Base-by-base conservation (phyloP, 92 coral and sea anemone species). In the Metridium senile region DNA sequence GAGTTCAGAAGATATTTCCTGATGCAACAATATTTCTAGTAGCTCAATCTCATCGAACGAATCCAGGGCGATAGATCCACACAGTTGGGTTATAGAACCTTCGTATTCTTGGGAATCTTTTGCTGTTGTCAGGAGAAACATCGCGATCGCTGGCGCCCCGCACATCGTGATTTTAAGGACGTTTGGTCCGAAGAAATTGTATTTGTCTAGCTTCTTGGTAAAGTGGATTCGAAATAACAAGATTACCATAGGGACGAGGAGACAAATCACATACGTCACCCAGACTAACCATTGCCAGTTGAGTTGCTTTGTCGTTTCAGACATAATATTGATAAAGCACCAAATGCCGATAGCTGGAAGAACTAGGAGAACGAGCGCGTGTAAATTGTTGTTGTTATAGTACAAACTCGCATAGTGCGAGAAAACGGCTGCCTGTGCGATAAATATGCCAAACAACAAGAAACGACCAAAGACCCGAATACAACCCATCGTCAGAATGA, bases 371-470 rank as follows among this genome's bases (percentile, higher is more conserved):
- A 54, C 23, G 20, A 54, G 25, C 20, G 59, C 59, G 17, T 54
- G 17, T 2, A 54, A 21, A 54, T 54, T 20, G 17, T 10, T 9
- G 59, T 54, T 54, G 21, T 54, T 54, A 3, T 13, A 54, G 23
- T 54, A 54, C 3, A 54, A 54, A 21, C 59, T 54, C 17, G 59
- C 59, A 54, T 54, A 54, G 59, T 54, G 59, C 3, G 59, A 54
- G 17, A 54, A 54, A 3, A 54, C 3, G 25, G 59, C 59, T 20
- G 23, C 59, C 17, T 54, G 59, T 2, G 59, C 59, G 23, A 20
- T 21, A 2, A 54, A 19, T 3, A 54, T 20, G 23, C 59, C 59
- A 21, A 9, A 21, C 3, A 54, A 19, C 59, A 54, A 54, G 59
- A 54, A 54, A 54, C 59, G 59, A 54, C 59, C 59, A 54, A 10